These are phyloP conservation scores for Sebastes cheni DNA, from an alignment of 2,797 vertebrate species.

Conservation along the genomic window DNA sequence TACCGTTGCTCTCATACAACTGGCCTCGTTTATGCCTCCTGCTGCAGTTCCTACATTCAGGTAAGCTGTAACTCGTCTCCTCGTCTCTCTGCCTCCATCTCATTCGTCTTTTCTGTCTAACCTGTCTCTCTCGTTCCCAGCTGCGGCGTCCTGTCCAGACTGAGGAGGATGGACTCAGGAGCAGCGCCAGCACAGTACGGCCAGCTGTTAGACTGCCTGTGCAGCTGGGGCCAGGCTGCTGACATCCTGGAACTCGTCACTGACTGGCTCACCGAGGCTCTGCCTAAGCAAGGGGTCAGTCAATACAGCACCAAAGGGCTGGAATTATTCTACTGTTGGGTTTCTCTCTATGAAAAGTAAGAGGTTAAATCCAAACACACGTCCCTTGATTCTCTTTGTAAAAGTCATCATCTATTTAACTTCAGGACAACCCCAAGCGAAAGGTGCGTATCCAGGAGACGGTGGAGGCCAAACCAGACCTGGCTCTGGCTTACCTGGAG, in stretches of 20 bases:
- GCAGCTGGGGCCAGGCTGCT: slow-evolving; percentile 89
- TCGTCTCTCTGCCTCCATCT: background rate
- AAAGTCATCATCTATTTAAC: background rate
- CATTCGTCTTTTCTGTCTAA: background rate
- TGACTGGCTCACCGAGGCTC: slow-evolving; percentile 85
- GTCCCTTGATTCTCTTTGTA: background rate
- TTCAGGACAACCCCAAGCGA: slow-evolving; percentile 69
- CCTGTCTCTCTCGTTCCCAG: slow-evolving; percentile 65
- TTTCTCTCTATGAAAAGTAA: background rate
- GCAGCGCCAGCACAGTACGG: slow-evolving; percentile 78
- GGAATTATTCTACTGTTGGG: background rate
- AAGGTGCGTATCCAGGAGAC: slow-evolving; percentile 84
- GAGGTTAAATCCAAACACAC: background rate
- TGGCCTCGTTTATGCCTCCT: slow-evolving; percentile 91
- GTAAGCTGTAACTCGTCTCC: slow-evolving; percentile 64
- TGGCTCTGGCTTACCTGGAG: slow-evolving; percentile 89
- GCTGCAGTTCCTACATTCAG: slow-evolving; percentile 89
- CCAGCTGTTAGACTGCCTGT: slow-evolving; percentile 90
- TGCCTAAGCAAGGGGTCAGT: slow-evolving; percentile 78
- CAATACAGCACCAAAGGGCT: background rate
- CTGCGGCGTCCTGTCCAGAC: slow-evolving; percentile 88
- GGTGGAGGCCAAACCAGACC: slow-evolving; percentile 83
- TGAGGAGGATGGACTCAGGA: slow-evolving; percentile 83
- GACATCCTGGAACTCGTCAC: slow-evolving; percentile 86
- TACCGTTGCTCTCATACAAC: slow-evolving; percentile 84